phyloP scores from a whole-genome alignment of 2,113 vertebrate genomes.

The Potamarius usumacintae region DNA sequence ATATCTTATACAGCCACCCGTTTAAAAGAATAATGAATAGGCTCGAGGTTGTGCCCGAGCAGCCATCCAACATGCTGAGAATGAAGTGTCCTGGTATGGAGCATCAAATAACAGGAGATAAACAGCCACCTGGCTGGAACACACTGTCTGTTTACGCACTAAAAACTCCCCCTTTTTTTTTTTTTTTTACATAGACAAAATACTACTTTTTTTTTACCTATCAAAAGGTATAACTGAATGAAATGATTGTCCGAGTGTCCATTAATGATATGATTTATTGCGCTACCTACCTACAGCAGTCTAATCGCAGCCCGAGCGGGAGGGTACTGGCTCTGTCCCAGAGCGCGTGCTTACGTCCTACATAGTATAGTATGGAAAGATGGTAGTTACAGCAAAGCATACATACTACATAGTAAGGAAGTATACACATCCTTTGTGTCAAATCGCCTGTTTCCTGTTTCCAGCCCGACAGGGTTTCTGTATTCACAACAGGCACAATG shows the following conservation, averaged over 20 bases:
- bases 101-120: constrained; percentile 32
- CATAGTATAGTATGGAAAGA: neutral
- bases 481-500: neutral
- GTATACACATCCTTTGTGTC: constrained; percentile 3
- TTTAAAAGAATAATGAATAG: neutral
- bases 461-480: neutral
- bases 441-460: neutral
- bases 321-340: neutral
- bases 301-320: neutral
- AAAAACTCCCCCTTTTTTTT: neutral
- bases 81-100: constrained; percentile 49
- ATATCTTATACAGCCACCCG: too few species aligned
- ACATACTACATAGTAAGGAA: neutral
- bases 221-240: neutral
- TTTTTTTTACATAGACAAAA: neutral
- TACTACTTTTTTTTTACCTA: neutral
- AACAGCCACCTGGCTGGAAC: neutral
- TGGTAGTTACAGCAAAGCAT: neutral
- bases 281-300: constrained; percentile 8
- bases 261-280: constrained; percentile 1
- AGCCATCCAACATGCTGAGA: constrained; percentile 43
- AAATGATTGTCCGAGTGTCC: neutral
- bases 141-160: constrained; percentile 1
- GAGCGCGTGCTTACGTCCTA: neutral
- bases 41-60: constrained; percentile 14